Evolutionary conservation across 2,888 invertebrate species (phyloP).

Genomic region (Lasioglossum pauxillum): DNA sequence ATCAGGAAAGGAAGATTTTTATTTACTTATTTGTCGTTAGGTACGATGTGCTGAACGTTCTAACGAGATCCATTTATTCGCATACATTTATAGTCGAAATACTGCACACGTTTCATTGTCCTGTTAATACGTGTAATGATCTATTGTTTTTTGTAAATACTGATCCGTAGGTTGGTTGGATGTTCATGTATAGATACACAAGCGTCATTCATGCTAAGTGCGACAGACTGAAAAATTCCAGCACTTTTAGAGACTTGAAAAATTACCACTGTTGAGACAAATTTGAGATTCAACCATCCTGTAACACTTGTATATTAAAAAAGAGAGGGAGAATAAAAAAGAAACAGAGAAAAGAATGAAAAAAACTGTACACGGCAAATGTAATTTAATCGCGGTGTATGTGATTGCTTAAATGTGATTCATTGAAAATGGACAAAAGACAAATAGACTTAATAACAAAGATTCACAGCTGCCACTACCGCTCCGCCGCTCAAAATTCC

Average conservation of each 20-base stretch:
- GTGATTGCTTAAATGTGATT: slow-evolving; percentile 51
- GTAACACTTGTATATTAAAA: slow-evolving; percentile 56
- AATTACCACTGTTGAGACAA: slow-evolving; percentile 45
- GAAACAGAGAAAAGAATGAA: not conserved
- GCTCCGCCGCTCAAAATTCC: slow-evolving; percentile 67
- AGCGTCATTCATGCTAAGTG: slow-evolving; percentile 54
- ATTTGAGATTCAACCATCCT: slow-evolving; percentile 59
- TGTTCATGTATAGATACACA: slow-evolving; percentile 46
- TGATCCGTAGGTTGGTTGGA: slow-evolving; percentile 57
- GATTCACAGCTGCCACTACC: slow-evolving; percentile 62
- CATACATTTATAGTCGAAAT: slow-evolving; percentile 47
- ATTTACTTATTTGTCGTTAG: slow-evolving; percentile 59
- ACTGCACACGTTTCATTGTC: slow-evolving; percentile 54
- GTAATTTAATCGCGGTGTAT: slow-evolving; percentile 42
- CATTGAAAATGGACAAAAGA: slow-evolving; percentile 47
- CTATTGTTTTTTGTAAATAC: slow-evolving; percentile 60
- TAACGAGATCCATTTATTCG: slow-evolving; percentile 43
- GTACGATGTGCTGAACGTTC: slow-evolving; percentile 40
- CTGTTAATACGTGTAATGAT: slow-evolving; percentile 54
- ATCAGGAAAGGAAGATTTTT: slow-evolving; percentile 47
- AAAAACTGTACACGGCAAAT: slow-evolving; percentile 36
- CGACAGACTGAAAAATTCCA: slow-evolving; percentile 61
- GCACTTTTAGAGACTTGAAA: slow-evolving; percentile 54
- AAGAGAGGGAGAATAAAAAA: not conserved
- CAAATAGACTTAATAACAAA: slow-evolving; percentile 53